Base-by-base conservation (phyloP, 1,140 invertebrate species). In the Lepidurus apus region DNA sequence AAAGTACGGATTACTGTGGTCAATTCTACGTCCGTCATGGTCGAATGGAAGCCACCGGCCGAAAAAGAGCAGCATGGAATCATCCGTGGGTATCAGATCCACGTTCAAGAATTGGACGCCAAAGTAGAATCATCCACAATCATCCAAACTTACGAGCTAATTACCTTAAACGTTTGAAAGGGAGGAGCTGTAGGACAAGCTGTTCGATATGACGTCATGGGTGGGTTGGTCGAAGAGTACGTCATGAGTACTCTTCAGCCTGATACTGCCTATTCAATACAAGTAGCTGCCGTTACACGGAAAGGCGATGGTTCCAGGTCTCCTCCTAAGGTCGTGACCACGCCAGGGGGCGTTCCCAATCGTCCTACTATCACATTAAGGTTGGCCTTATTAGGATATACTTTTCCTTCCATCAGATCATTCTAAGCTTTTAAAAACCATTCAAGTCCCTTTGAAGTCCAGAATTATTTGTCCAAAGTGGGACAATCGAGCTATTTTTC, bases 41-140 rank as follows among this genome's bases (percentile, higher is more conserved):
- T 98, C 9, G 89, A 91, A 74, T 98, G 97, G 97, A 92, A 93
- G 83, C 92, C 94, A 1, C 97, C 97, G 0, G 88, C 89, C 76
- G 91, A 93, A 80, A 94, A 95, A 83, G 95, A 98, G 81, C 91
- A 93, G 79, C 96, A 98, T 85, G 97, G 97, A n/a, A 92, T 98
- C 76, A 98, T 98, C 81, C 89, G 95, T 44, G 96, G 96, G 4
- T 99, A 98, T 86, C 96, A 98, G 83, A 93, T 99, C 76, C 94
- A 97, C 84, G 92, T 96, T 2, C 95, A 97, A 85, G 96, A 97
- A 89, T 89, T 94, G 10, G 90, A 92, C 83, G 91, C 94, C 83
- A 91, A 94, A 88, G 93, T 94, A 83, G 83, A 82, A 79, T 26
- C 26, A 34, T 75, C 17, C 9, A 11, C 6, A 75, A 65, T 34